Percentiles rank a stretch among this genome's conserved stretches.
Evolutionary conservation across 2,113 vertebrate genomes (phyloP).

Genomic region (Alaudala cheleensis): DNA sequence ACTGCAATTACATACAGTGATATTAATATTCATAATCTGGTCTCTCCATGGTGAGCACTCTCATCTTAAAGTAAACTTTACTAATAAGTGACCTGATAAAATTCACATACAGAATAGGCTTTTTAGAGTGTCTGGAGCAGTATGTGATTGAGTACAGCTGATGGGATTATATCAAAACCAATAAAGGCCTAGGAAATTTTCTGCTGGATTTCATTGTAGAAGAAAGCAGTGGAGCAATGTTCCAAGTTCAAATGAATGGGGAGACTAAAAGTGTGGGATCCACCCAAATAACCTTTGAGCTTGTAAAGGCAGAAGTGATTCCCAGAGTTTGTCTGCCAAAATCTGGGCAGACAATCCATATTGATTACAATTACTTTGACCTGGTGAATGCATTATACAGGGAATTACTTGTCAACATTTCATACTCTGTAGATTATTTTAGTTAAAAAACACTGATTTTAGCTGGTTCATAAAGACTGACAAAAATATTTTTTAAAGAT

Average conservation of each 20-base stretch:
- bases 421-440: neutral
- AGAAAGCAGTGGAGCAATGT: neutral
- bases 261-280: neutral
- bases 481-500: neutral
- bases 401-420: neutral
- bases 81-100: neutral
- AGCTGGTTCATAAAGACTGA: neutral
- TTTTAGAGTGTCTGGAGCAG: neutral
- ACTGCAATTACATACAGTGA: neutral
- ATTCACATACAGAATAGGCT: neutral
- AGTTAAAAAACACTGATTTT: neutral
- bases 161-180: neutral
- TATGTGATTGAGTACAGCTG: neutral
- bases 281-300: neutral
- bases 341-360: neutral
- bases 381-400: neutral
- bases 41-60: neutral
- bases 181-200: neutral
- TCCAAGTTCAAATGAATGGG: neutral
- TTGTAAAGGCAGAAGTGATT: neutral
- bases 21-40: conserved; percentile 5
- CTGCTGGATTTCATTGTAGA: neutral
- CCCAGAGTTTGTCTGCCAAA: neutral
- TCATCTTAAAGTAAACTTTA: conserved; percentile 9
- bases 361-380: neutral